These are phyloP conservation scores for Sebastes oblongus DNA, from an alignment of 2,797 vertebrate genomes.

Conservation along the genomic window DNA sequence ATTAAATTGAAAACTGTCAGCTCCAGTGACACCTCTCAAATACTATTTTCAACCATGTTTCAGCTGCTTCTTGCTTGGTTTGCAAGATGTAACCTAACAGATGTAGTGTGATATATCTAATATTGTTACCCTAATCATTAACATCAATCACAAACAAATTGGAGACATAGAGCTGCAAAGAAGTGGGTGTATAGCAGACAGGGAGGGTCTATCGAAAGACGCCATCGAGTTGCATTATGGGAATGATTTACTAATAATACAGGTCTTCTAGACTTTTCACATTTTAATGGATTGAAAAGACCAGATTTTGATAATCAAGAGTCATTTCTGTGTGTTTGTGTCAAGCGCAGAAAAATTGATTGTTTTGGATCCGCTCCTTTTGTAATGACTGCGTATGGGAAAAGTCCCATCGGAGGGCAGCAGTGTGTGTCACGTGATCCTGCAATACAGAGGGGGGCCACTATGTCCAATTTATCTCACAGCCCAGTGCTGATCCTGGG, in stretches of 20 bases:
- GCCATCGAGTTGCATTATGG: background rate
- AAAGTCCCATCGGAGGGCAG: background rate
- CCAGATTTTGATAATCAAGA: too few relatives aligned
- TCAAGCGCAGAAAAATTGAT: background rate
- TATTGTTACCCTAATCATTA: background rate
- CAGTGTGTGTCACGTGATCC: background rate
- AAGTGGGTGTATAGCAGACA: background rate
- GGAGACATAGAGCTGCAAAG: background rate
- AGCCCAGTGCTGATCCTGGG: background rate
- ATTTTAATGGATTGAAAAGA: background rate
- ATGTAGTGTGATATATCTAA: background rate
- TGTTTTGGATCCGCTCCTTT: background rate
- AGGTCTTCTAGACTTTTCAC: background rate
- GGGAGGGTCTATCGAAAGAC: background rate
- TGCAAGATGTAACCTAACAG: background rate
- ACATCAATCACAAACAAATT: background rate
- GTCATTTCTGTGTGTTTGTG: background rate
- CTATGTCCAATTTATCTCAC: background rate
- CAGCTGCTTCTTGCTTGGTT: background rate
- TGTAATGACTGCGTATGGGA: background rate
- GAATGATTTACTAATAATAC: background rate
- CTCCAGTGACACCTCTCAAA: background rate
- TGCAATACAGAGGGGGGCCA: background rate
- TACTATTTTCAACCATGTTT: background rate
- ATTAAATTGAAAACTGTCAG: background rate